phyloP scores from a whole-genome alignment of 2,113 vertebrate species.

The Tursiops truncatus region DNA sequence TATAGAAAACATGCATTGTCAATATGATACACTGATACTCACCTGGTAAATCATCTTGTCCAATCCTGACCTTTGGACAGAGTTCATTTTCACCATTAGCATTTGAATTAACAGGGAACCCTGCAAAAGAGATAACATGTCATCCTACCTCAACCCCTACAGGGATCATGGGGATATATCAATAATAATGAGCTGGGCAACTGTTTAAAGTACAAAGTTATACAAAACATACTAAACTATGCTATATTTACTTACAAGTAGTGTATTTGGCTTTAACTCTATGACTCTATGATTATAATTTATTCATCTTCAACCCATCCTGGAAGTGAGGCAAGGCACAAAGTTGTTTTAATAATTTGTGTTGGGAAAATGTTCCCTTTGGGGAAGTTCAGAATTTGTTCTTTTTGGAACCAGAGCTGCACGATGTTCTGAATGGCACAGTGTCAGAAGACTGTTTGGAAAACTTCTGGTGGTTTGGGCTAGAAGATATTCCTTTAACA shows the following conservation, averaged over 20 bases:
- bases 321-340: not conserved
- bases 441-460: conserved; percentile 59
- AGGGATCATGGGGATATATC: not conserved
- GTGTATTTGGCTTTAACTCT: not conserved
- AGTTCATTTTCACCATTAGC: conserved; percentile 82
- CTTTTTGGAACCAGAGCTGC: conserved; percentile 61
- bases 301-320: not conserved
- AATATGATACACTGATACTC: conserved; percentile 62
- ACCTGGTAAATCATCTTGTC: conserved; percentile 90
- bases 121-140: conserved; percentile 78
- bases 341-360: conserved; percentile 25
- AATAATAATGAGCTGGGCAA: not conserved
- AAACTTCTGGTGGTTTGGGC: conserved; percentile 69
- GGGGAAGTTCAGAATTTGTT: conserved; percentile 13
- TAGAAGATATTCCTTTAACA: conserved; percentile 72
- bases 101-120: conserved; percentile 86
- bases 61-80: conserved; percentile 86
- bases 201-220: not conserved
- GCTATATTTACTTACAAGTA: not conserved
- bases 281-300: not conserved
- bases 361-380: conserved; percentile 3
- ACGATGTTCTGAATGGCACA: conserved; percentile 50
- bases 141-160: not conserved
- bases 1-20: conserved; percentile 12
- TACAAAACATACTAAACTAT: not conserved